phyloP scores from a whole-genome alignment of 2,888 invertebrate genomes.

The Harpalus rubripes region DNA sequence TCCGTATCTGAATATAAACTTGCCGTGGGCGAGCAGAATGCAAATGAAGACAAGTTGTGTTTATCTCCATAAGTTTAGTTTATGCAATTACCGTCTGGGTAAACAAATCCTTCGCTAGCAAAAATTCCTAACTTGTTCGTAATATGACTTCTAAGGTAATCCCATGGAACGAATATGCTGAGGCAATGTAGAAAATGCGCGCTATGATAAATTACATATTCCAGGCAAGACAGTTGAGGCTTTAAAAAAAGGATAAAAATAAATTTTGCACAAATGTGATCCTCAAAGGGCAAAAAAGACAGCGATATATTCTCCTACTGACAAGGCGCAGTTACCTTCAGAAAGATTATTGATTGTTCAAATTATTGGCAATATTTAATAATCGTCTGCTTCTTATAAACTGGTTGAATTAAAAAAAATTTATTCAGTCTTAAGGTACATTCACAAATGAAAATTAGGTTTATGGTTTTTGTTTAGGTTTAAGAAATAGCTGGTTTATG shows the following conservation, averaged over 20 bases:
- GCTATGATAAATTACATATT: constrained; percentile 62
- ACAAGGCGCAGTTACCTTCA: background rate
- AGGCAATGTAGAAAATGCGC: constrained; percentile 24
- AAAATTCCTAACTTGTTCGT: constrained; percentile 41
- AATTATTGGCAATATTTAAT: constrained; percentile 4
- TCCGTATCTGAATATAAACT: background rate
- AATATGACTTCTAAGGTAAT: constrained; percentile 45
- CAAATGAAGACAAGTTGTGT: constrained; percentile 25
- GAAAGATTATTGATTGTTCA: constrained; percentile 27
- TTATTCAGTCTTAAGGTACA: too few species aligned
- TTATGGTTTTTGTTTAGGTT: too few species aligned
- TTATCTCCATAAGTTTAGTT: constrained; percentile 42
- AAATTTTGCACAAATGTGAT: constrained; percentile 56
- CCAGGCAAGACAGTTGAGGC: constrained; percentile 52
- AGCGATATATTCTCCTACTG: constrained; percentile 32
- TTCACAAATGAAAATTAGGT: too few species aligned
- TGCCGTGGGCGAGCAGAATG: constrained; percentile 8
- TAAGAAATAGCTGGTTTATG: too few species aligned
- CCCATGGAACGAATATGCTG: constrained; percentile 50
- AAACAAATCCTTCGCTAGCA: constrained; percentile 34
- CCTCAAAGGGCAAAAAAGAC: constrained; percentile 17
- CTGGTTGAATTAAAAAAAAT: too few species aligned
- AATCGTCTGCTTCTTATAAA: background rate
- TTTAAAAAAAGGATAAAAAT: constrained; percentile 61
- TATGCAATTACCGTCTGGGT: constrained; percentile 37